Evolutionary conservation across 1,140 invertebrate species (phyloP).

Genomic region (Lordiphosa clarofinis): DNA sequence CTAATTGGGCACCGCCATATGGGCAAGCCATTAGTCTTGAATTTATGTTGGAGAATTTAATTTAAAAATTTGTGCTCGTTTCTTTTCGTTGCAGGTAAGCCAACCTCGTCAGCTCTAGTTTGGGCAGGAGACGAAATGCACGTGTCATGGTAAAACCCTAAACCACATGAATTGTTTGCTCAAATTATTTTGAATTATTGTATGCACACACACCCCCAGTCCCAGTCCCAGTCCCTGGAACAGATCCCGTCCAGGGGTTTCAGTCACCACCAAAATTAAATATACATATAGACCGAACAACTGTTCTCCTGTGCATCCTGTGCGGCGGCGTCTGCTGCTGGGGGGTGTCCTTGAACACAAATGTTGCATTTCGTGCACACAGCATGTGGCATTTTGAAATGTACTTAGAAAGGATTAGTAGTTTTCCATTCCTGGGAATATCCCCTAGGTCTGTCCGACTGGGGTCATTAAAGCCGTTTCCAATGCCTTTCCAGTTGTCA

Average conservation of each 20-base stretch:
- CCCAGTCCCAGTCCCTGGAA: slow-evolving; percentile 1
- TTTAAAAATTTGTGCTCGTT: slow-evolving; percentile 36
- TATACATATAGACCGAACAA: slow-evolving; percentile 17
- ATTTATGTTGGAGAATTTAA: slow-evolving; percentile 51
- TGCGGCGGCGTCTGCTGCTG: slow-evolving; percentile 1
- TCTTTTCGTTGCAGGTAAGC: slow-evolving; percentile 55
- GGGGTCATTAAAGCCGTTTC: slow-evolving; percentile 28
- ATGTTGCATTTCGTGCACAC: slow-evolving; percentile 68
- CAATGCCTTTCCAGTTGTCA: slow-evolving; percentile 32
- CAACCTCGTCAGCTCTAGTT: slow-evolving; percentile 19
- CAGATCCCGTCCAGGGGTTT: neutral
- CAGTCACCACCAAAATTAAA: slow-evolving; percentile 18
- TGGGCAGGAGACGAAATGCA: slow-evolving; percentile 30
- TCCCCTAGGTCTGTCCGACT: slow-evolving; percentile 13
- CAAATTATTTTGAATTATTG: slow-evolving; percentile 64
- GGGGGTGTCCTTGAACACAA: slow-evolving; percentile 68
- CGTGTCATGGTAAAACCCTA: slow-evolving; percentile 37
- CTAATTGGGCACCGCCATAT: slow-evolving; percentile 56
- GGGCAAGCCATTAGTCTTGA: slow-evolving; percentile 47
- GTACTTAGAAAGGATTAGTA: slow-evolving; percentile 65
- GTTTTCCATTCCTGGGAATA: slow-evolving; percentile 17
- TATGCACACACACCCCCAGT: slow-evolving; percentile 18
- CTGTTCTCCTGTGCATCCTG: slow-evolving; percentile 33
- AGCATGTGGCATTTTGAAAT: slow-evolving; percentile 64
- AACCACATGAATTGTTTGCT: slow-evolving; percentile 60